Base-by-base conservation (phyloP, 2,888 invertebrate genomes). In the Drosophila eohydei region DNA sequence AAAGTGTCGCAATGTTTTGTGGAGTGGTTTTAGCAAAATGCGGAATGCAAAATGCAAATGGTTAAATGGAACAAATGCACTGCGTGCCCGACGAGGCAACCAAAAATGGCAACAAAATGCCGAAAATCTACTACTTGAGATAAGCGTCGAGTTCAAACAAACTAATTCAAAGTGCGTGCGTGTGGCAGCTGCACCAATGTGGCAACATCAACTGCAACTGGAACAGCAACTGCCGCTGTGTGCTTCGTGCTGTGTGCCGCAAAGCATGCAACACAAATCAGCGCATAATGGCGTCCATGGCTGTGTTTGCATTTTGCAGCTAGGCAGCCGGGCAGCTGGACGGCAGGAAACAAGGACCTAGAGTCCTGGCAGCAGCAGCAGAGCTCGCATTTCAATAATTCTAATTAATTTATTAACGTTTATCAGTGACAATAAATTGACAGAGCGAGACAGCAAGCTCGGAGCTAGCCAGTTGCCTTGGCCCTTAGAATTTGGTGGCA, bases 361-460 rank as follows among this genome's bases (percentile, higher is more conserved):
- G 44, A 62, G 40, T 32, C 59, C 51, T 66, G 65, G 48, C 48
- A 65, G 46, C 60, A 57, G 44, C 60, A 60, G 51, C 55, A 56
- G 52, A 64, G 72, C 74, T 82, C 80, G 86, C 92, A 92, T 92
- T 92, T 92, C 92, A 92, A 92, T 92, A 92, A 91, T 92, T 92
- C 92, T 92, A 92, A 92, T 92, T 92, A 92, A 92, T 92, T 92
- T 92, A 92, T 92, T 92, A 92, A 91, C 91, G 92, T 90, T 92
- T 92, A 92, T 92, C 92, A 91, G 84, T 76, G 78, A 78, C 87
- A 85, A 92, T 91, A 92, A 91, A 92, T 92, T 82, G 90, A 51
- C 56, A 50, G 44, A 60, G 55, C 26, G 40, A 60, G 71, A 56
- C 28, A 43, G 41, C 48, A 26, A 46, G 28, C 7, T 5, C 11